Base-by-base conservation (phyloP, 2,797 vertebrate genomes). In the Loris lydekkerianus region DNA sequence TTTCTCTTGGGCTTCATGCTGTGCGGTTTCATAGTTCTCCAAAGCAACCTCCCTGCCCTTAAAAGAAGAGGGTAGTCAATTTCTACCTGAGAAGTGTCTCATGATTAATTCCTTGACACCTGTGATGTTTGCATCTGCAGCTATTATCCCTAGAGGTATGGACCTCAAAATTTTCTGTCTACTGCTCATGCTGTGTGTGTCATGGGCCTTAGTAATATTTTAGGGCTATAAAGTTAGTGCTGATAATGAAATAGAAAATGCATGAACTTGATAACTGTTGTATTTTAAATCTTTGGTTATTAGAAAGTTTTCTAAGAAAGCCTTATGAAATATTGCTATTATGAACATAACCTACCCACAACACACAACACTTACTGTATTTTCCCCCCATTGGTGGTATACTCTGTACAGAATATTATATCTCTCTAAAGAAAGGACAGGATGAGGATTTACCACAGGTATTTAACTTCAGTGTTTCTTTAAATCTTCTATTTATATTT, bases 201-300 rank as follows among this genome's bases (percentile, higher is more conserved):
- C 67, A 29, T 21, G 73, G n/a, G 63, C 21, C 86, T 84, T 86
- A 82, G 60, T 60, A 58, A 65, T 60, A 94, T 53, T 72, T 93
- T 87, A 80, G 23, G 17, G 27, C 43, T 37, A 65, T 27, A 13
- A 87, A 83, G 13, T 4, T 65, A 76, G 34, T 72, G 18, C 29
- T 86, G 53, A 43, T 82, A 87, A 75, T 96, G 46, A 77, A 89
- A 67, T 89, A 77, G 60, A 94, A 84, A 86, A 69, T 67, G 17
- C 17, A 29, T 20, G 5, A 65, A 67, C 23, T 86, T 97, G 58
- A 81, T 65, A 73, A 53, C 80, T 92, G 27, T 86, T 95, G 15
- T 60, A 83, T 94, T 93, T 97, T 73, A 83, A 96, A 72, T 76
- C 49, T 85, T 20, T 89, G 89, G n/a, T 89, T 73, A 91, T 85